phyloP scores from a whole-genome alignment of 2,888 invertebrate genomes.

The Drosophila differens region DNA sequence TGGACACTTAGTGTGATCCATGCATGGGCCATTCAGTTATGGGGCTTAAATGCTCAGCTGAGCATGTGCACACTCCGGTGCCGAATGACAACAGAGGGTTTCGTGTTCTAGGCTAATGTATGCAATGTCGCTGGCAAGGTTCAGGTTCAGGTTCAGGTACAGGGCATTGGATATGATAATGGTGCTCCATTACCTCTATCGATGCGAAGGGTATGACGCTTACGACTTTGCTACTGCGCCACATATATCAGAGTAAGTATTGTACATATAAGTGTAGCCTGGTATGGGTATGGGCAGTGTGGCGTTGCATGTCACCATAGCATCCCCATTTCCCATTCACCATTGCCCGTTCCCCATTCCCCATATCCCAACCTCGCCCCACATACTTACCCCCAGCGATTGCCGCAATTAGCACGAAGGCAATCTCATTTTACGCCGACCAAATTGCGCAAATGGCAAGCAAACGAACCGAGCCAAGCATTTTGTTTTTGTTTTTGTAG shows the following conservation, averaged over 20 bases:
- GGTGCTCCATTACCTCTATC: conserved; percentile 48
- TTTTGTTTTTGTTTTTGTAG: conserved; percentile 32
- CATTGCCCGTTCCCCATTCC: conserved; percentile 2
- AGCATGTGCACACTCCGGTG: conserved; percentile 37
- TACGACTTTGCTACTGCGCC: conserved; percentile 25
- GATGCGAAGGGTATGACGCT: conserved; percentile 48
- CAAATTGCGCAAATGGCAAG: conserved; percentile 75
- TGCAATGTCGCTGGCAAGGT: conserved; percentile 48
- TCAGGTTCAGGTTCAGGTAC: conserved; percentile 33
- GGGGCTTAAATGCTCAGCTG: conserved; percentile 37
- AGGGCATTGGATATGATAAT: conserved; percentile 29
- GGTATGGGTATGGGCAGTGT: conserved; percentile 27
- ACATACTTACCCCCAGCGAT: conserved; percentile 54
- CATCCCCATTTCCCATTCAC: conserved; percentile 38
- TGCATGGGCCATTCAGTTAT: neutral
- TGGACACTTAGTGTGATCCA: conserved; percentile 13
- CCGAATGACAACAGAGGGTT: conserved; percentile 37
- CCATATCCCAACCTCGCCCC: conserved; percentile 17
- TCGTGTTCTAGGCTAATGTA: conserved; percentile 56
- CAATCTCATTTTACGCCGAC: conserved; percentile 80
- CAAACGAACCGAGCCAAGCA: conserved; percentile 57
- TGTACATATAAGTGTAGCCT: conserved; percentile 21
- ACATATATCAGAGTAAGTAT: conserved; percentile 11
- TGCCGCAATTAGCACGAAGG: conserved; percentile 77
- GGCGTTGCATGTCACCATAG: conserved; percentile 65